A percentile compares a stretch with the other conserved stretches of the same genome.
These are phyloP conservation scores for Meteorus sp. DNA, from an alignment of 1,140 invertebrate species.

Conservation along the genomic window DNA sequence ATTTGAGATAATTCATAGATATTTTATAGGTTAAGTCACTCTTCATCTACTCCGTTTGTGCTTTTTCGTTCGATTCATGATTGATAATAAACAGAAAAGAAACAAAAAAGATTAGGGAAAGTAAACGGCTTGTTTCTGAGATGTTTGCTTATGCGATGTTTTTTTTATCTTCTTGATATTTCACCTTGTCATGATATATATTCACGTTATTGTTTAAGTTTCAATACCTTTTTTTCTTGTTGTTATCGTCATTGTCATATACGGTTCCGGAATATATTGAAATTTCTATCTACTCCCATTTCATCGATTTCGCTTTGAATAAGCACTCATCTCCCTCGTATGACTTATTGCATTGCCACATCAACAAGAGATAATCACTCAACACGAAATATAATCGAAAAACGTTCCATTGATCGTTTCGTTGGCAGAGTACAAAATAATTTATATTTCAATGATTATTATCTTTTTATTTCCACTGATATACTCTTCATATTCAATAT, in stretches of 20 bases:
- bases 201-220: constrained; percentile 35
- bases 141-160: constrained; percentile 55
- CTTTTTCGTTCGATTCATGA: no score
- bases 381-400: not conserved
- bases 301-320: no score
- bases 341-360: no score
- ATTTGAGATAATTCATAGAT: constrained; percentile 7
- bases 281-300: no score
- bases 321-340: constrained; percentile 5
- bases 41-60: constrained; percentile 5
- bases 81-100: no score
- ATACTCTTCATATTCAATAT: not conserved
- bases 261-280: no score
- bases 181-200: constrained; percentile 45
- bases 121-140: constrained; percentile 39
- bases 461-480: not conserved
- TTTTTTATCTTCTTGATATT: constrained; percentile 41
- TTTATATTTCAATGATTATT: not conserved
- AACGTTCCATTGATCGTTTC: no score
- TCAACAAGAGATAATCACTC: not conserved
- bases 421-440: no score
- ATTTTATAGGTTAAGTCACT: constrained; percentile 4
- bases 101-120: constrained; percentile 18
- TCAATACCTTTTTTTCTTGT: no score
- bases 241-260: no score